phyloP scores from a whole-genome alignment of 2,888 invertebrate species.

The Volucella zonaria region DNA sequence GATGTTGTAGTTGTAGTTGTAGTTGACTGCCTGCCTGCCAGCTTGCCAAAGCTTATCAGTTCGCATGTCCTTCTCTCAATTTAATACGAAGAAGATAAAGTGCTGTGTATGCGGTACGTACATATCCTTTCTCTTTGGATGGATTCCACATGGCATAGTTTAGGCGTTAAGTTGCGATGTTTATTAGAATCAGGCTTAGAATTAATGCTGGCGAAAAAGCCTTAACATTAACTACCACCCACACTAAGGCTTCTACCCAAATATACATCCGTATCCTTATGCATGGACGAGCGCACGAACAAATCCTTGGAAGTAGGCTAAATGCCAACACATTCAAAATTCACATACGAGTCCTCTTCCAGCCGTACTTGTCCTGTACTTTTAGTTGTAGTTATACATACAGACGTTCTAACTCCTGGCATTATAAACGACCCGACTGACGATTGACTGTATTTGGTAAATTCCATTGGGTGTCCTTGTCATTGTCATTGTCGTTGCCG shows the following conservation, averaged over 20 bases:
- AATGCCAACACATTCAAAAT: constrained; percentile 16
- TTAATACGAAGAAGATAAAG: constrained; percentile 61
- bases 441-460: constrained; percentile 42
- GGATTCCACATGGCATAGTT: constrained; percentile 49
- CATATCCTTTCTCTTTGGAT: constrained; percentile 49
- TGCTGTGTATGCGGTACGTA: constrained; percentile 43
- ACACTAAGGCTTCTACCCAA: not conserved
- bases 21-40: not conserved
- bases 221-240: constrained; percentile 50
- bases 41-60: constrained; percentile 37
- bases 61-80: constrained; percentile 46
- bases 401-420: not conserved
- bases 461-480: constrained; percentile 31
- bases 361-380: too few species aligned
- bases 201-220: constrained; percentile 65
- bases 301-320: constrained; percentile 35
- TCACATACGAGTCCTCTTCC: not conserved
- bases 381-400: not conserved
- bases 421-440: constrained; percentile 26
- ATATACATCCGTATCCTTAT: not conserved
- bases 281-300: constrained; percentile 10
- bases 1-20: too few species aligned
- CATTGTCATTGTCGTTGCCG: constrained; percentile 28
- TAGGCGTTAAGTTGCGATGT: constrained; percentile 70
- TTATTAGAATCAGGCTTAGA: constrained; percentile 70